Evolutionary conservation across 2,113 vertebrate genomes (phyloP), one percentile per base, ranked within the genome.

Genomic region (Platysternon megacephalum): DNA sequence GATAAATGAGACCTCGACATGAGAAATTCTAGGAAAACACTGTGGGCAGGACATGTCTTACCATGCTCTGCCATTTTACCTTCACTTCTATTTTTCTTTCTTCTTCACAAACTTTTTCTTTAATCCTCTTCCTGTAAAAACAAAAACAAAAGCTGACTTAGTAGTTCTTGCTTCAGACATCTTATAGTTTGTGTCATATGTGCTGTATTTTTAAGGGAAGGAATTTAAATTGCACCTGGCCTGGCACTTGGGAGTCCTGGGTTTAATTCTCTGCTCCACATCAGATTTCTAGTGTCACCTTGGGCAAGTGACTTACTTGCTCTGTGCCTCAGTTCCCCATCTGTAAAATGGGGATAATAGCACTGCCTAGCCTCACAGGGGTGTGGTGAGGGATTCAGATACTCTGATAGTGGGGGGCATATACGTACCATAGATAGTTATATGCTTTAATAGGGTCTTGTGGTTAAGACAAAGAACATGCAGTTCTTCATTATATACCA

Each of bases 31-130:
- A 95, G 84, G 58, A 91, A 90, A 82, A 0, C 1, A 4, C 19
- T 26, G 4, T n/a, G 0, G 0, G 11, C 6, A 89, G 26, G 89
- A 6, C 1, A 0, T 42, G 61, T 42, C 16, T 89, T 55, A 61
- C 44, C 51, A 21, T 65, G 87, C 65, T 29, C 42, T 65, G 65
- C 9, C 44, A 21, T 90, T 58, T 48, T 79, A 84, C 28, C 32
- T 35, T 35, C 49, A 58, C 5, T 44, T 82, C 56, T 2, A 11
- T 79, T 1, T 49, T 61, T 48, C 3, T 68, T 10, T 55, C 26
- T 53, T 21, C 24, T 11, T 55, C 26, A 32, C 6, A 76, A 4
- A 17, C 9, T 74, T 88, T 65, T 4, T 74, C 76, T 68, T 81
- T 84, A 72, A 76, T 44, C 22, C 72, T 44, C 22, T 24, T 42